phyloP scores from a whole-genome alignment of 2,888 invertebrate genomes.

The Rotaria socialis region DNA sequence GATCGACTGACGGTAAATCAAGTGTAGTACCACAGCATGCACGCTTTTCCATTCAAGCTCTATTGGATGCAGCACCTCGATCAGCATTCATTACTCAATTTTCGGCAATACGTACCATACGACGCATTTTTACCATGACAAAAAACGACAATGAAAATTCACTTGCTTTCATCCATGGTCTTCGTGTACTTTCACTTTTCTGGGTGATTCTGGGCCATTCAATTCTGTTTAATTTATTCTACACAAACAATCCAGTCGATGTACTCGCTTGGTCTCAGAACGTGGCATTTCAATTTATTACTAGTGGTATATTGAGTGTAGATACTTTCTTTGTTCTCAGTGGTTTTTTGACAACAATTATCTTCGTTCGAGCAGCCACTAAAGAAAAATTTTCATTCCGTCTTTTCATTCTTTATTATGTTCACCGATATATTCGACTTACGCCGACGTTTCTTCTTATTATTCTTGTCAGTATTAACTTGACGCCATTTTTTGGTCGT shows the following conservation, averaged over 20 bases:
- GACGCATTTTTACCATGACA: background rate
- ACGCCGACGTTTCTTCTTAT: constrained; percentile 36
- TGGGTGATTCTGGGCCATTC: background rate
- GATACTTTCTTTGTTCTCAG: constrained; percentile 43
- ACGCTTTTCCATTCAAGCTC: too few species aligned
- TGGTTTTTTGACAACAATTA: constrained; percentile 38
- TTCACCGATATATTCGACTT: background rate
- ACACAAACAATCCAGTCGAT: background rate
- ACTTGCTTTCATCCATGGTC: background rate
- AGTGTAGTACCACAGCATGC: too few species aligned
- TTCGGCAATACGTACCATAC: background rate
- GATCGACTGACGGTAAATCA: background rate
- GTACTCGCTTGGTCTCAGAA: background rate
- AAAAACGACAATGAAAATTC: background rate
- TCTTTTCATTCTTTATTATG: background rate
- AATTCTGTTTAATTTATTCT: background rate
- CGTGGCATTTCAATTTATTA: constrained; percentile 34
- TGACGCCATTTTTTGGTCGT: constrained; percentile 37
- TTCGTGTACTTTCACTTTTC: background rate
- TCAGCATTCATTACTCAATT: background rate
- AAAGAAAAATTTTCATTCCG: background rate
- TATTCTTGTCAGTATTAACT: constrained; percentile 19
- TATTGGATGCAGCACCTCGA: too few species aligned
- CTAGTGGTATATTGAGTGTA: constrained; percentile 36
- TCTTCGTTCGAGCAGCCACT: constrained; percentile 10